These are phyloP conservation scores for Perccottus glenii DNA, from an alignment of 2,113 vertebrate species.

Conservation along the genomic window DNA sequence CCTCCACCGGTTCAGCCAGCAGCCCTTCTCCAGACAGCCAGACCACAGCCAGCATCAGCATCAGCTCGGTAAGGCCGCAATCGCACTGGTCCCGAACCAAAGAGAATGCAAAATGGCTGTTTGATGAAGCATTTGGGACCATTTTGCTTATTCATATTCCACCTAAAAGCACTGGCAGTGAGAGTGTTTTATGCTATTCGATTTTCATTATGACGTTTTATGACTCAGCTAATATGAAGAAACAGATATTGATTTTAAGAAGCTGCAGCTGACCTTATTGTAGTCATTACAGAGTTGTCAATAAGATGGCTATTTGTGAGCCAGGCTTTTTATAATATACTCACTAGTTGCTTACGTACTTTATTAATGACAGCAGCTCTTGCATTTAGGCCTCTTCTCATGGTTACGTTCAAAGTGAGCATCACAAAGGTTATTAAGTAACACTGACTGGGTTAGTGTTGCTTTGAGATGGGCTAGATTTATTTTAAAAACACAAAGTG, in stretches of 20 bases:
- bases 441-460: too few species aligned
- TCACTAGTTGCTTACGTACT: too few species aligned
- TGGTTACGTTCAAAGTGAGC: too few species aligned
- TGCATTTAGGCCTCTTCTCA: too few species aligned
- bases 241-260: not conserved
- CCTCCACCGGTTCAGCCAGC: slow-evolving; percentile 82
- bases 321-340: too few species aligned
- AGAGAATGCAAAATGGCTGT: not conserved
- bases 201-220: not conserved
- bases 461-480: too few species aligned
- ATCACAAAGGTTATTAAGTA: too few species aligned
- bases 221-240: not conserved
- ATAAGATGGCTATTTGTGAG: too few species aligned
- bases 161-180: not conserved
- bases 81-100: not conserved
- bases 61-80: slow-evolving; percentile 87
- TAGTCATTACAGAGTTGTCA: too few species aligned
- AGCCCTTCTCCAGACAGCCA: slow-evolving; percentile 89
- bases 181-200: slow-evolving; percentile 3
- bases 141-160: slow-evolving; percentile 29
- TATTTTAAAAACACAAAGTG: too few species aligned
- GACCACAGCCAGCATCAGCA: slow-evolving; percentile 86
- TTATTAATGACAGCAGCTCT: too few species aligned
- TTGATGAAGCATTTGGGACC: not conserved
- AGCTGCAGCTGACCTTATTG: too few species aligned